Evolutionary conservation across 2,113 vertebrate genomes (phyloP), one percentile per base, ranked within the genome.

Genomic region (Ciconia maguari): DNA sequence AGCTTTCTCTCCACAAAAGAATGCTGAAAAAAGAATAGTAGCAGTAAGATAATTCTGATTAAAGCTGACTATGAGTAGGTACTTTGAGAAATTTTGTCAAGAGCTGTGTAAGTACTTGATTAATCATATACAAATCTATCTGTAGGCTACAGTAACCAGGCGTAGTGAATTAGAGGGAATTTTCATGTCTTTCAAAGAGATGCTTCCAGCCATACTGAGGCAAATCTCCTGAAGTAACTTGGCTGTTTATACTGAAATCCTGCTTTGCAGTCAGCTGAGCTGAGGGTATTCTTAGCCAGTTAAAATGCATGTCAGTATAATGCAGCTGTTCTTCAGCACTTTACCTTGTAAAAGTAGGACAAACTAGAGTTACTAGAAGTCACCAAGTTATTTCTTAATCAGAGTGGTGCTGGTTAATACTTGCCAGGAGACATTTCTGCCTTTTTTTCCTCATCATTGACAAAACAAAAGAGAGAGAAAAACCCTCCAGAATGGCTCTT

Each of bases 331-430:
- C n/a, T 57, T 48, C 64, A 58, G 64, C 10, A 9, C 83, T 84
- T 75, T 68, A 26, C 57, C 29, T 93, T 44, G 27, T 26, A 42
- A 75, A 96, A 97, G 83, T 94, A 82, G 89, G 91, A 87, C 93
- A 94, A 38, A 76, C 21, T 24, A 55, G 70, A 87, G 60, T 77
- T 70, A 81, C 55, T 64, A 34, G 29, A 84, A 95, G 41, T 87
- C 81, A 85, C 44, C 72, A 79, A 48, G 34, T 79, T 96, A 71
- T 60, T 96, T 91, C 74, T 77, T 68, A 41, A 60, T 42, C 44
- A 18, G 32, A 48, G 30, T 29, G 41, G 10, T 84, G 57, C 61
- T 89, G 48, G 42, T 68, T 91, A 27, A 66, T 61, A 48, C 16
- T 66, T 91, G 51, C 8, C 72, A 82, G 44, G 48, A 84, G 29